Percentiles rank a stretch among this genome's conserved stretches.
These are phyloP conservation scores for Micromys minutus DNA, from an alignment of 2,113 vertebrate species.

Conservation along the genomic window DNA sequence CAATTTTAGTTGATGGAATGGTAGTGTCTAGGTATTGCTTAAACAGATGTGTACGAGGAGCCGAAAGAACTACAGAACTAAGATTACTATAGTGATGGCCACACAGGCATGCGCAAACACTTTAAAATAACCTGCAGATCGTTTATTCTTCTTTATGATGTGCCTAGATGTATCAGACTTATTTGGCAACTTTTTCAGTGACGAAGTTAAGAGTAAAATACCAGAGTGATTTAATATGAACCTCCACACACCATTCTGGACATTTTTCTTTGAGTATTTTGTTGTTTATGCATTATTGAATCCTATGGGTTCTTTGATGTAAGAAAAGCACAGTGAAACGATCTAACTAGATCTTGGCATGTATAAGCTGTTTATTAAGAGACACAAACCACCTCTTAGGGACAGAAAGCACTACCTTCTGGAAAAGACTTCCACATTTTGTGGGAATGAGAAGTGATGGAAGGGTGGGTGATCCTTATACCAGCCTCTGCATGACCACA, in stretches of 20 bases:
- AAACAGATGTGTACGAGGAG: neutral
- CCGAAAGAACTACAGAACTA: neutral
- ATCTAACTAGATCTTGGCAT: neutral
- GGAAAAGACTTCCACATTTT: neutral
- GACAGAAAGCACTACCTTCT: neutral
- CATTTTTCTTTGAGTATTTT: neutral
- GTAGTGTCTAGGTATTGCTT: neutral
- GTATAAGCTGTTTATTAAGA: neutral
- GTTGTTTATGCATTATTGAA: neutral
- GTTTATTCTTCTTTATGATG: neutral
- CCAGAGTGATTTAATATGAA: neutral
- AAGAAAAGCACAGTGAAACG: neutral
- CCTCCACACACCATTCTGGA: neutral
- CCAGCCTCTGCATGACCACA: neutral
- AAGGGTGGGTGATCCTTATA: fast-evolving
- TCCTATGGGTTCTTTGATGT: neutral
- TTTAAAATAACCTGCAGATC: neutral
- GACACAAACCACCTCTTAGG: neutral
- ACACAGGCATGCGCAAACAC: neutral
- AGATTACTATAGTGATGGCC: neutral
- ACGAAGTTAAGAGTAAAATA: neutral
- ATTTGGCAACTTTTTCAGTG: neutral
- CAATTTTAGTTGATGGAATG: constrained; percentile 9
- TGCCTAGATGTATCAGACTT: neutral
- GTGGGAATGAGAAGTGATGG: neutral